Evolutionary conservation across 1,140 invertebrate species (phyloP), one percentile per base, ranked within the genome.

Genomic region (Ceratosolen fusciceps): DNA sequence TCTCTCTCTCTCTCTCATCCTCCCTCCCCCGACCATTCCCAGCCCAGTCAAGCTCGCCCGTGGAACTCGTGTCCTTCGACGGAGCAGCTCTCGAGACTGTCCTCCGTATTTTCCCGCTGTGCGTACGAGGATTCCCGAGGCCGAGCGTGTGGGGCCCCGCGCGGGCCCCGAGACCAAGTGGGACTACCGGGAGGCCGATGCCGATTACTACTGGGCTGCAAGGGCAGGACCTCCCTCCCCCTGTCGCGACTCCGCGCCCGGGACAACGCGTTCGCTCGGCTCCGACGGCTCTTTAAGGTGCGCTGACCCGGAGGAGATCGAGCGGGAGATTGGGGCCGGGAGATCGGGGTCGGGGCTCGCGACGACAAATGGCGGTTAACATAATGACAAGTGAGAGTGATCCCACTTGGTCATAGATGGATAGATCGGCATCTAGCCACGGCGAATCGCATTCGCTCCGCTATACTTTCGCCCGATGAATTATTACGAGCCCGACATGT

Each of bases 21-120:
- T 19, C 52, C 49, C 68, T 82, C 68, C 70, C 24, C 80, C 75
- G 68, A 19, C 3, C 56, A 60, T 31, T 56, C 12, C 70, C 72
- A 54, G 68, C 82, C 5, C 14, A 4, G 26, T 54, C 52, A 16
- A 21, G 2, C 39, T 49, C 2, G 3, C 52, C 14, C 19, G 29
- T 37, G n/a, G n/a, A n/a, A n/a, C 56, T n/a, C 37, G 26, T 37
- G 34, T 14, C 24, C 60, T 31, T n/a, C 14, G 47, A 71, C 43
- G 16, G 26, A 5, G 24, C 26, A 31, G n/a, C 26, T 47, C 70
- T 56, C 16, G 58, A 24, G 49, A 65, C 37, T 76, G 80, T 79
- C 77, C 68, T 80, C 79, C 80, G 73, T 79, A 81, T 81, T 75
- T 82, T 56, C 76, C 78, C 78, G 79, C 73, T 80, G 79, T 58